Conservation (phyloP, 2,113 vertebrate genomes). For the Pelobates fuscus region DNA sequence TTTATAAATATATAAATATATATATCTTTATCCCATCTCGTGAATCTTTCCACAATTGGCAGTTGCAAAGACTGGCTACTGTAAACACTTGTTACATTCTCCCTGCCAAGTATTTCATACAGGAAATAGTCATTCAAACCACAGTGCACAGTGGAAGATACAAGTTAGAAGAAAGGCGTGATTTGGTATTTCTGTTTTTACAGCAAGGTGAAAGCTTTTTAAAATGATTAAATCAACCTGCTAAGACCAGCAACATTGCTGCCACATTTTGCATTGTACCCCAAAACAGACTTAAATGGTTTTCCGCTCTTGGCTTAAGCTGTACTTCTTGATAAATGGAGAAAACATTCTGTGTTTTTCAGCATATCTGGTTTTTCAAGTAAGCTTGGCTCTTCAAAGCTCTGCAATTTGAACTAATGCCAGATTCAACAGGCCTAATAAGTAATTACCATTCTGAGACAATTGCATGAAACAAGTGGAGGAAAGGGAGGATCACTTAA, state of each 20-base stretch:
- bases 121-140: constrained; percentile 37
- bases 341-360: constrained; percentile 21
- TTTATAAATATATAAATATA: no score
- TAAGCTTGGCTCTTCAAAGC: constrained; percentile 48
- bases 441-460: constrained; percentile 38
- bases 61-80: constrained; percentile 22
- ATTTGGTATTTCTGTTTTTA: constrained; percentile 30
- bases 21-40: not conserved
- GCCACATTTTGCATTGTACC: no score
- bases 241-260: constrained; percentile 2
- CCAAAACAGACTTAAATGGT: not conserved
- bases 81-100: constrained; percentile 26
- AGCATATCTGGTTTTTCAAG: constrained; percentile 41
- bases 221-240: constrained; percentile 10
- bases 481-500: constrained; percentile 48
- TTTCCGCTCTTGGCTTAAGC: no score
- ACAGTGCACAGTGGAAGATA: constrained; percentile 27
- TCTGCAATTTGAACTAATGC: constrained; percentile 26
- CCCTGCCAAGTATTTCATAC: constrained; percentile 36
- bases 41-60: constrained; percentile 14
- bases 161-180: constrained; percentile 33
- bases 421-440: constrained; percentile 44
- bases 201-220: constrained; percentile 27
- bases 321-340: not conserved
- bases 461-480: constrained; percentile 46